Percentiles rank a stretch among this genome's conserved stretches.
Conservation (phyloP, 1,140 invertebrate species). For the Muscidifurax raptorellus region DNA sequence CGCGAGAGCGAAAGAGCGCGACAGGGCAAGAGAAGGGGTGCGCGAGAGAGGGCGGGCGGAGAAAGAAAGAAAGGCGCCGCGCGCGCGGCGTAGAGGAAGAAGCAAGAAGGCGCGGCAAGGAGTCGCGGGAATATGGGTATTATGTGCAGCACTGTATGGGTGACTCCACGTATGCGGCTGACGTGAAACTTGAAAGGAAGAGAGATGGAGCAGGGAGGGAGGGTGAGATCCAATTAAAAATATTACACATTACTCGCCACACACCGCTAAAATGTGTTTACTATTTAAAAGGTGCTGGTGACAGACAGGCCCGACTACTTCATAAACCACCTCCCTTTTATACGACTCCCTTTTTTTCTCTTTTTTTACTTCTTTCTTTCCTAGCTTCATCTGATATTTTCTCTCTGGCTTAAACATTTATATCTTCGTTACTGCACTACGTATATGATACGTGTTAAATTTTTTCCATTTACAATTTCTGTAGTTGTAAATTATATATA, state of each 20-base stretch:
- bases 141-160: not conserved
- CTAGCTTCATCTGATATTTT: not conserved
- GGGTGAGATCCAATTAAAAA: constrained; percentile 74
- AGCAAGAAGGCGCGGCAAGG: constrained; percentile 8
- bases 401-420: not conserved
- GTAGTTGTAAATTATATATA: too few relatives aligned
- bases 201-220: constrained; percentile 58
- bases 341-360: not conserved
- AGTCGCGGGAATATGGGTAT: constrained; percentile 16
- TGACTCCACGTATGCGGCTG: not conserved
- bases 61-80: constrained; percentile 5
- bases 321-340: constrained; percentile 47
- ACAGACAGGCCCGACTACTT: constrained; percentile 51
- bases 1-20: constrained; percentile 26
- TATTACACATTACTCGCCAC: constrained; percentile 71
- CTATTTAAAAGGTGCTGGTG: constrained; percentile 68
- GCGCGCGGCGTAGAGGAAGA: constrained; percentile 29
- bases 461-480: too few relatives aligned
- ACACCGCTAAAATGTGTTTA: constrained; percentile 71
- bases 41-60: constrained; percentile 29
- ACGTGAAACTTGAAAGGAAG: constrained; percentile 34
- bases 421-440: not conserved
- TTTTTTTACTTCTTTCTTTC: not conserved
- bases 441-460: too few relatives aligned
- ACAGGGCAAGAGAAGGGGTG: not conserved